Evolutionary conservation across 2,888 invertebrate species (phyloP), one percentile per base, ranked within the genome.

Genomic region (Dasypogon diadema): DNA sequence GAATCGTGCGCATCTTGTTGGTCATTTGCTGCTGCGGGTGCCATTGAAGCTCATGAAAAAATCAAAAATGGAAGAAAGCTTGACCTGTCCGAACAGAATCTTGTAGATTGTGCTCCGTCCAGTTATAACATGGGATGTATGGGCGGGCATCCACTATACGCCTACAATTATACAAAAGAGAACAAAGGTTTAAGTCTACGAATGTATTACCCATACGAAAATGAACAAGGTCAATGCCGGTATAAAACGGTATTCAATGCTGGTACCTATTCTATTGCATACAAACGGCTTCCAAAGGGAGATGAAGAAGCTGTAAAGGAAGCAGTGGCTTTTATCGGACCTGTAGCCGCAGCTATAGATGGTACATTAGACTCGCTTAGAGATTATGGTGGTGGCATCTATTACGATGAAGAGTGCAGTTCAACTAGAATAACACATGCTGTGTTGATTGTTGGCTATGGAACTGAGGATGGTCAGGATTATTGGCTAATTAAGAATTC

Each of bases 401-500:
- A 68, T 24, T 75, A 72, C 58, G 77, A 77, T n/a, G 18, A 60
- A 21, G 24, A 56, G 12, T 78, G 78, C 30, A 48, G 34, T 42
- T 16, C 74, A 3, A 18, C 16, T 8, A 21, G 12, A 1, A 55
- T 75, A 14, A 74, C 68, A 24, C 78, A 78, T 72, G 74, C 68
- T 16, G 74, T 74, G 0, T 8, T 75, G 24, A 65, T 68, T 21
- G 75, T 78, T 65, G 78, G 78, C 0, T 78, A 77, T 58, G 78
- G 76, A 6, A 75, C 58, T 18, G 70, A 58, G 10, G 74, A 58
- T 14, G 77, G 72, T 21, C 12, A 58, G 14, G 78, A 78, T 63
- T 77, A 78, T 72, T 78, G 76, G 74, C 30, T 78, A 8, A 74
- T 78, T 10, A 78, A 75, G 56, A 78, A 78, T 48, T 75, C 94